Base-by-base conservation (phyloP, 1,140 invertebrate genomes). In the Micrasema minimum region DNA sequence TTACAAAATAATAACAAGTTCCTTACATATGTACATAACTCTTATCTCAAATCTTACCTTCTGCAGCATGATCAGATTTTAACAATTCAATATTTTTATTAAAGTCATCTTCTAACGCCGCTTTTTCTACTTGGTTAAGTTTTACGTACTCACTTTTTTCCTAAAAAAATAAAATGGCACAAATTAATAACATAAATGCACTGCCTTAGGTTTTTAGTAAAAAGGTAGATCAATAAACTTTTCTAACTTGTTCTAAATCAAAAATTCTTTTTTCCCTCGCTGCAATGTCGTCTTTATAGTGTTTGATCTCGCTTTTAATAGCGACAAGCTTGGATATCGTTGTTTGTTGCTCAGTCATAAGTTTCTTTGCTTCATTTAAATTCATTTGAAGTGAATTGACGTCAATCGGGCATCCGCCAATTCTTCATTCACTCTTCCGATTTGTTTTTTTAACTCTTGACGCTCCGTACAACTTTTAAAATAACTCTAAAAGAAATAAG, bases 331-430 rank as follows among this genome's bases (percentile, higher is more conserved):
- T 80, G 12, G 82, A 81, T 18, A 85, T 80, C 6, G 81, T 82
- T 46, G 81, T 78, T 74, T 85, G 82, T 45, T 84, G 77, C 64
- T 81, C 83, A 18, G 71, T 79, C 31, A 85, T 82, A 78, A 85
- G 81, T 78, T 85, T 80, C 37, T 81, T 76, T 18, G 81, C 81
- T 11, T 76, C 77, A 46, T 79, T 67, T 46, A 83, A 79, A 71
- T 81, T 78, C 59, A 79, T 79, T 12, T 79, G 77, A 74, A 83
- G 81, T 0, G 79, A 80, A 66, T 83, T 83, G 72, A 81, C 80
- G 79, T 71, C 71, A 83, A 81, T 2, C 75, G 75, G 7, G 76
- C 61, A 69, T 82, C 78, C 14, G 22, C 5, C 14, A 64, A 26
- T 26, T 69, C 61, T 26, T 69, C 66, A 31, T 66, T 37, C n/a